Conservation (phyloP, 23 tunicate genomes). For the Ciona savignyi region DNA sequence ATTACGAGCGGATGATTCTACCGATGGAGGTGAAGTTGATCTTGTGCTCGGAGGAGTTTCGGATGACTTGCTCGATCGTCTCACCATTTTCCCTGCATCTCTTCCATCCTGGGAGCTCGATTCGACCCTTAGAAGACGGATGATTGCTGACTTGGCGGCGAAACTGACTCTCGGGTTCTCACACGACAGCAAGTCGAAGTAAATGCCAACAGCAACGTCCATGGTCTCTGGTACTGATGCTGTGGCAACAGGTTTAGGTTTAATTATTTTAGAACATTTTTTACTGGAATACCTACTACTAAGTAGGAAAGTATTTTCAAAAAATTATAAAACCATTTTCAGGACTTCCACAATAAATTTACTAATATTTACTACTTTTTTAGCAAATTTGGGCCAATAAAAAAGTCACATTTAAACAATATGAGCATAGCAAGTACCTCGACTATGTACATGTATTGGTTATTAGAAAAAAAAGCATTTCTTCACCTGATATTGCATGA, state of each 20-base stretch:
- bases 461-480: too few species aligned
- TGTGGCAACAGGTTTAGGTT: neutral
- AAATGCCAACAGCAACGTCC: constrained; percentile 38
- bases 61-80: constrained; percentile 55
- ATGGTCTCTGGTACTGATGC: constrained; percentile 37
- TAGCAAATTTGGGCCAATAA: too few species aligned
- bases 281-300: too few species aligned
- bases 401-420: too few species aligned
- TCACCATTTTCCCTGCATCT: constrained; percentile 9
- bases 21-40: constrained; percentile 70
- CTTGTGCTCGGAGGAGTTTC: constrained; percentile 91
- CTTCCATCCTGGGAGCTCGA: constrained; percentile 1
- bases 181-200: constrained; percentile 53
- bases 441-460: too few species aligned
- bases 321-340: too few species aligned
- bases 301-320: too few species aligned
- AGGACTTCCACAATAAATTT: too few species aligned
- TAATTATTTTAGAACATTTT: neutral
- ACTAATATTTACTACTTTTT: too few species aligned
- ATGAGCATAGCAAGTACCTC: too few species aligned
- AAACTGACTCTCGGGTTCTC: constrained; percentile 52
- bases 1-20: neutral
- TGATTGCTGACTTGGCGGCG: constrained; percentile 73
- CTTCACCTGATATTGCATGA: constrained; percentile 59
- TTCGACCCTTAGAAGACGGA: constrained; percentile 20